Evolutionary conservation across 2,888 invertebrate species (phyloP).

Genomic region (Orthosia cruda): DNA sequence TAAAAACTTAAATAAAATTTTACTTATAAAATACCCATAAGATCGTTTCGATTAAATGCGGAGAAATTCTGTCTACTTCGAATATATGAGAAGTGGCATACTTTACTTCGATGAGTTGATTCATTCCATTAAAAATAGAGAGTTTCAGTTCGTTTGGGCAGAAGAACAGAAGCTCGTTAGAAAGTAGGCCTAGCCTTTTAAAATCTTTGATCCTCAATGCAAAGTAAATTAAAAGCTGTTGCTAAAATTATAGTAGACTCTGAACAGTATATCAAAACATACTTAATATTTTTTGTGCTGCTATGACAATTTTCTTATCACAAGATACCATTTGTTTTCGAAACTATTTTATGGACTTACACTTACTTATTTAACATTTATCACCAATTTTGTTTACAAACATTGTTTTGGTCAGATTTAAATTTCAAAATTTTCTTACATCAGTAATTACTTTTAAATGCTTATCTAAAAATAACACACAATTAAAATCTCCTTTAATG

Average conservation of each 20-base stretch:
- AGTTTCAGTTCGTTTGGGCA: neutral
- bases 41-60: neutral
- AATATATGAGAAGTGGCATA: neutral
- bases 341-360: slow-evolving; percentile 1
- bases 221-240: slow-evolving; percentile 18
- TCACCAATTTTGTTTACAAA: neutral
- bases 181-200: neutral
- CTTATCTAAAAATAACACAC: slow-evolving; percentile 38
- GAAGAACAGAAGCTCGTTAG: neutral
- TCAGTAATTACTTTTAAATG: slow-evolving; percentile 32
- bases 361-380: neutral
- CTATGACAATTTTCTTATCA: neutral
- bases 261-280: neutral
- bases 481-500: slow-evolving; percentile 37
- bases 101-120: neutral
- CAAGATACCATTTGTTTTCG: neutral
- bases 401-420: neutral
- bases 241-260: neutral
- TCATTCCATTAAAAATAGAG: neutral
- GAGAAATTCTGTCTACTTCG: neutral
- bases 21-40: slow-evolving; percentile 22
- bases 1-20: slow-evolving; percentile 19
- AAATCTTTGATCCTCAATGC: neutral
- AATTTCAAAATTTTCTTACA: neutral
- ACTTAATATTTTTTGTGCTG: neutral